Conservation (phyloP, 2,888 invertebrate species). For the Ditula angustiorana region DNA sequence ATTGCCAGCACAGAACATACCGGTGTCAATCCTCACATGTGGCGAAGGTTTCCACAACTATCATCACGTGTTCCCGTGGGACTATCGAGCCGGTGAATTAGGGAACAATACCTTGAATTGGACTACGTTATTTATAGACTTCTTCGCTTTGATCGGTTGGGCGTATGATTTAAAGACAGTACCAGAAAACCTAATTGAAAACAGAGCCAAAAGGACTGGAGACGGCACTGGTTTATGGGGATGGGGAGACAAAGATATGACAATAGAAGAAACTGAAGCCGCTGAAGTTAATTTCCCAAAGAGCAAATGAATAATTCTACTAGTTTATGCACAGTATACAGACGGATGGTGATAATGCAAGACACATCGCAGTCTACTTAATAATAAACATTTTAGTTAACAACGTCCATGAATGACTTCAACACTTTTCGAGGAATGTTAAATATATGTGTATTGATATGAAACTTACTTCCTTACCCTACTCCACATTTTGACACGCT, state of each 20-base stretch:
- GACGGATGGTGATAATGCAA: too few relatives aligned
- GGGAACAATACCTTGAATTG: slow-evolving; percentile 52
- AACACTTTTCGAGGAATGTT: too few relatives aligned
- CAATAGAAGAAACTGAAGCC: neutral
- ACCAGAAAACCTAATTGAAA: neutral
- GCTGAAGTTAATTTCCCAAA: neutral
- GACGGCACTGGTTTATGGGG: slow-evolving; percentile 19
- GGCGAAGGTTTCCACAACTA: slow-evolving; percentile 69
- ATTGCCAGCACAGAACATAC: slow-evolving; percentile 53
- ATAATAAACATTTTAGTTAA: too few relatives aligned
- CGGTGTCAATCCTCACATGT: slow-evolving; percentile 49
- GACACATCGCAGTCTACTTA: too few relatives aligned
- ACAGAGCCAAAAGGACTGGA: slow-evolving; percentile 10
- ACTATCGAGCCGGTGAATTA: slow-evolving; percentile 61
- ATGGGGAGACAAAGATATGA: slow-evolving; percentile 7
- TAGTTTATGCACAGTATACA: too few relatives aligned
- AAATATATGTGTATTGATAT: too few relatives aligned
- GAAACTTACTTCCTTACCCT: too few relatives aligned
- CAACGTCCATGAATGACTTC: too few relatives aligned
- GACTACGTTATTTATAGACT: slow-evolving; percentile 12
- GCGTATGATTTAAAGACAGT: slow-evolving; percentile 23
- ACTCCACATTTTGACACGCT: too few relatives aligned
- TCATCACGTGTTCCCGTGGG: slow-evolving; percentile 65
- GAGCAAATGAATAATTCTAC: too few relatives aligned
- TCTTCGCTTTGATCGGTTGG: slow-evolving; percentile 17